Base-by-base conservation (phyloP, 2,797 vertebrate species). In the Falco concolor region DNA sequence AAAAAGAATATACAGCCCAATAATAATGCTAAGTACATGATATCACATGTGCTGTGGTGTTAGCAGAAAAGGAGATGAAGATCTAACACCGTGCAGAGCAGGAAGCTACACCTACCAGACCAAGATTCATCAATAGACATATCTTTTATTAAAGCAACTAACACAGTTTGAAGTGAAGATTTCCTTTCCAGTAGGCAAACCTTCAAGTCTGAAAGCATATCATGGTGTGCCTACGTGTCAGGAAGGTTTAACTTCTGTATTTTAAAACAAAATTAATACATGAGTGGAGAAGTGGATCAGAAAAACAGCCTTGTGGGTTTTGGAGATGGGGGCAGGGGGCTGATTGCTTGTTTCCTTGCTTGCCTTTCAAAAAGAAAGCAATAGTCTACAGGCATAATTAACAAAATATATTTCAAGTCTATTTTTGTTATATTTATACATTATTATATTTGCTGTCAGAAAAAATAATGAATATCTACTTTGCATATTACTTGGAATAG, bases 391-490 rank as follows among this genome's bases (percentile, higher is more conserved):
- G 36, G 36, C 36, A 70, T 49, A 87, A 93, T 52, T 56, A 90
- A 59, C 5, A 27, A 81, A 47, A 65, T 13, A 7, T 2, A 44
- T 32, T 69, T 73, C 63, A 72, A 67, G 24, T 12, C 45, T 61
- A 42, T n/a, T 81, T 84, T 50, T 79, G 34, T 59, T 67, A 72
- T 32, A 81, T 80, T 76, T 77, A 56, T 28, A 69, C 16, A 15
- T 90, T 60, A 63, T 59, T 84, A 50, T 79, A 60, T 70, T 83
- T 73, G 67, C 38, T 15, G 25, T 87, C 65, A 79, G 75, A 94
- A 78, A 78, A 89, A 89, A 90, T 49, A 76, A 93, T 90, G 32
- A 89, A 69, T 91, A 89, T 34, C 60, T 77, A 59, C 61, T 94
- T 92, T 91, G 67, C 61, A 53, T 81, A 84, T 80, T 91, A 88